Base-by-base conservation (phyloP, 2,888 invertebrate genomes). In the Spicauda simplicius region DNA sequence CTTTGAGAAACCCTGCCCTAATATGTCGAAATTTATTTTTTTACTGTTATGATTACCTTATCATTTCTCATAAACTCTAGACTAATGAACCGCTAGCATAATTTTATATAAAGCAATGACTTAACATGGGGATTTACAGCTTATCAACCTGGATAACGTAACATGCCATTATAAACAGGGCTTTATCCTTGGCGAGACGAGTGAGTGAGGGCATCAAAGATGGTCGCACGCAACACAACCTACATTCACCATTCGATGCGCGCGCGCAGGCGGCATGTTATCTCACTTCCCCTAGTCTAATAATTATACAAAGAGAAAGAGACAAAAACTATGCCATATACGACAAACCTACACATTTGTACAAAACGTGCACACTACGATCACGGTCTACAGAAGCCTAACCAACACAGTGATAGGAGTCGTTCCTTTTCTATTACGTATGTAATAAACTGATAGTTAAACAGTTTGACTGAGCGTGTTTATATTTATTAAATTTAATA, bases 171-270 rank as follows among this genome's bases (percentile, higher is more conserved):
- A 73, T 78, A 80, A 74, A 88, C 86, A 76, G 78, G 79, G 80
- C 86, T 82, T 92, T 89, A 91, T 75, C 76, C 73, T 80, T 75
- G 79, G 77, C 80, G 84, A 89, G 90, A 88, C 87, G 83, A 87
- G 80, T 83, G 77, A 84, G 84, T 83, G 85, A 88, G 84, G 87
- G 90, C 83, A 89, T 86, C 81, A 87, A 88, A 90, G 90, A 91
- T 91, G 91, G 90, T 91, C 86, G 88, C 79, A 81, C 79, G 80
- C 90, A 91, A 81, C 79, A 80, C 90, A 91, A 88, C 91, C 91
- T 92, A 93, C 92, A 92, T 92, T 91, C 89, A 88, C 90, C 82
- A 83, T 88, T 85, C 87, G 87, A 86, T 83, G 86, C 85, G 85
- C 85, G 84, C 76, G 85, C 87, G 87, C 85, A 82, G 79, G 82